Evolutionary conservation across 2,797 vertebrate species (phyloP).

Genomic region (Mycteria americana): DNA sequence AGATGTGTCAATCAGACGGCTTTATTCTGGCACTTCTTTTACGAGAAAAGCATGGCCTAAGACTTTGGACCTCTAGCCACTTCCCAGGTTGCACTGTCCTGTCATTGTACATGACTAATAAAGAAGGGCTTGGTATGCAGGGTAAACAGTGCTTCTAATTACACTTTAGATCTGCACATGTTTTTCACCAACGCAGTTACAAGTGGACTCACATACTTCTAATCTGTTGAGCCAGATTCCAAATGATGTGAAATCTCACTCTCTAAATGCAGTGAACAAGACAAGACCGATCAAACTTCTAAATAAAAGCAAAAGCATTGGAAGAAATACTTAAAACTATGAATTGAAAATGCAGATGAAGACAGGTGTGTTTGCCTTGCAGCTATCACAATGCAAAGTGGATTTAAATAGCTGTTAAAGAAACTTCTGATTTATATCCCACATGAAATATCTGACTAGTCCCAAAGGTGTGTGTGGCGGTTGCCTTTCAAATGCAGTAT

Average conservation of each 20-base stretch:
- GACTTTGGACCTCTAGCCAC: background rate
- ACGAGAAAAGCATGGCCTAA: background rate
- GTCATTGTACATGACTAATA: conserved; percentile 27
- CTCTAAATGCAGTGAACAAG: background rate
- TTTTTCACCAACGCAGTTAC: background rate
- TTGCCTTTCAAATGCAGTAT: background rate
- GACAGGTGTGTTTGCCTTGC: background rate
- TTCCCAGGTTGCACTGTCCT: background rate
- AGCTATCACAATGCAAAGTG: background rate
- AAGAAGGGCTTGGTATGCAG: conserved; percentile 20
- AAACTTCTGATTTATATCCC: background rate
- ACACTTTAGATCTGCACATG: background rate
- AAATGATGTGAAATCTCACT: background rate
- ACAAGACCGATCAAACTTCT: background rate
- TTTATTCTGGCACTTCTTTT: background rate
- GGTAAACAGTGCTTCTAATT: conserved; percentile 8
- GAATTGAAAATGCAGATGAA: background rate
- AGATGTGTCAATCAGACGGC: background rate
- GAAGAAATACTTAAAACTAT: background rate
- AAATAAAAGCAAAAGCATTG: background rate
- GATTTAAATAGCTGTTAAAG: background rate
- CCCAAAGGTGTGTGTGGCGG: background rate
- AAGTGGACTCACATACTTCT: background rate
- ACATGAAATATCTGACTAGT: background rate
- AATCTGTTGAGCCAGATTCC: background rate